Evolutionary conservation across 2,113 vertebrate genomes (phyloP), one percentile per base, ranked within the genome.

Genomic region (Plecotus auritus): DNA sequence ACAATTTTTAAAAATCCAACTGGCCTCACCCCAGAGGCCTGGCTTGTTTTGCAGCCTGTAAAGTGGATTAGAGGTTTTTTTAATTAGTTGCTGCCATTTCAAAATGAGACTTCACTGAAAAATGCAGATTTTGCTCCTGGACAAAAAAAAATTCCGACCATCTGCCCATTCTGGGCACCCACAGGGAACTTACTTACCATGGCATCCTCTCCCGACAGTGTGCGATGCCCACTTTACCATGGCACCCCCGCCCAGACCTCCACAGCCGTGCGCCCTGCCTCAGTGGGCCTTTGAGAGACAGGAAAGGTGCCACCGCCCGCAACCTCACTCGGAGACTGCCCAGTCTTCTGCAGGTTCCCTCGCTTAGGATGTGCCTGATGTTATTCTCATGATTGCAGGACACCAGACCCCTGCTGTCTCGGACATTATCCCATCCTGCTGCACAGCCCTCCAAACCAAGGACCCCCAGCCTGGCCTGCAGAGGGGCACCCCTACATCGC

Each of bases 261-360:
- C 49, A 47, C 47, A 30, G 12, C 73, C 7, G n/a, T 47, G 7
- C 0, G 9, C 45, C 32, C 37, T 9, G 45, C 11, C 40, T 35
- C 13, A 16, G 67, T 0, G 30, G 69, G 28, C 37, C 56, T 67
- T 18, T 6, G 66, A 45, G 66, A 64, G 56, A 37, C 9, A 73
- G 70, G 37, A 4, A 9, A 20, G 54, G 32, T 5, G 8, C 16
- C 4, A 1, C 54, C 9, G 40, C 45, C 28, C 4, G 9, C 14
- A 6, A 2, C 4, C 32, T 23, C 0, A 1, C 2, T 4, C 7
- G 26, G 28, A 32, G 1, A 17, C 9, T 9, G 4, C 13, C 5
- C 49, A 32, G 74, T 64, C 1, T 7, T 42, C 66, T 73, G 51
- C 56, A 70, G 37, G 66, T 7, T 9, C 6, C 59, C 67, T 77